phyloP scores from a whole-genome alignment of 2,113 vertebrate species.

The Anolis carolinensis region DNA sequence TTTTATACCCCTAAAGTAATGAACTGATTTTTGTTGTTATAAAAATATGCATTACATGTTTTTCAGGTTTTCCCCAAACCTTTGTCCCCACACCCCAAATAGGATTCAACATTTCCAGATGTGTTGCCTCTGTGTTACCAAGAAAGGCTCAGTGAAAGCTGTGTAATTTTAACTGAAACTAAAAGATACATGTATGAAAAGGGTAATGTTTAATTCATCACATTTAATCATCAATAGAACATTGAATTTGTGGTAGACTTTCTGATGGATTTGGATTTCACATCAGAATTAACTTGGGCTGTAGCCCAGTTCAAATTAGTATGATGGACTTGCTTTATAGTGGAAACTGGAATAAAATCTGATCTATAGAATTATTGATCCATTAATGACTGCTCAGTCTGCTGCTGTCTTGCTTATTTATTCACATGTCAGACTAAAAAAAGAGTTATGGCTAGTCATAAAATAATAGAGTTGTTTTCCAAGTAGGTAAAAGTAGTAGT shows the following conservation, averaged over 20 bases:
- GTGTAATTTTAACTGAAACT: too few species aligned
- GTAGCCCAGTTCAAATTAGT: not conserved
- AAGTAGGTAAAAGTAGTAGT: not conserved
- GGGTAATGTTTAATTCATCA: not conserved
- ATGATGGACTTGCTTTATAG: not conserved
- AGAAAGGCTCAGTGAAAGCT: too few species aligned
- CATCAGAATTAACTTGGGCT: not conserved
- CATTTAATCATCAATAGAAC: not conserved
- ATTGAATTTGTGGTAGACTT: not conserved
- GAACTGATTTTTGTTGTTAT: too few species aligned
- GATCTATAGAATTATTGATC: not conserved
- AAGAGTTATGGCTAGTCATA: not conserved
- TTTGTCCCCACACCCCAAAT: too few species aligned
- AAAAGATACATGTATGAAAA: not conserved
- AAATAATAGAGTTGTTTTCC: not conserved
- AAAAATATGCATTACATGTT: too few species aligned
- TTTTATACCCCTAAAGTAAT: too few species aligned
- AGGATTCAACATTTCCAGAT: too few species aligned
- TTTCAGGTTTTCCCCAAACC: too few species aligned
- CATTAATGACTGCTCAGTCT: not conserved
- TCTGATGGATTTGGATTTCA: not conserved
- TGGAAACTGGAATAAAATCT: not conserved
- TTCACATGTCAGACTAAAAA: not conserved
- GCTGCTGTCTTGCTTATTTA: not conserved
- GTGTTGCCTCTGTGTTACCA: too few species aligned